Evolutionary conservation across 1,140 invertebrate genomes (phyloP), one percentile per base, ranked within the genome.

Genomic region (Subanguina moxae): DNA sequence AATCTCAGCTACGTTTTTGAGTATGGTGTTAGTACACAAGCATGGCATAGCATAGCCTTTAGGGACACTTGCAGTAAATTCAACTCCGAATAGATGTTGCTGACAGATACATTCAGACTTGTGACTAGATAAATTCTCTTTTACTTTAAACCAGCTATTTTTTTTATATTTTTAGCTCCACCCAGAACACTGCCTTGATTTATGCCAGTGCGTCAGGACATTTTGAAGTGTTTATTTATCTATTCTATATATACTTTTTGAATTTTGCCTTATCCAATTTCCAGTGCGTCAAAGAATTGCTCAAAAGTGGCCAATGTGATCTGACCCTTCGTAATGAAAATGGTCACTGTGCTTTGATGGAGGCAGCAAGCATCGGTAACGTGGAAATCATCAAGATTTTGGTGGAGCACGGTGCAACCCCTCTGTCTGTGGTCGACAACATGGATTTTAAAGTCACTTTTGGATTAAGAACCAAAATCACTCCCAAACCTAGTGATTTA

Each of bases 321-420:
- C 23, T 78, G 1, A 63, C 57, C 45, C 19, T 76, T 13, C 70
- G 71, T 1, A 98, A 98, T 86, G 94, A 97, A 85, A 97, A 96
- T 85, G 95, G 95, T 11, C 95, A 98, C 85, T 97, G 94, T 57
- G 93, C 95, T 28, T 86, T 99, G 57, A 98, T 99, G 95, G 94
- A 99, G 86, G 94, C 94, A 17, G 94, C 94, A 27, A 94, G 91
- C 73, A 92, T 69, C 30, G 78, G 72, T 74, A 92, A 97, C 85
- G 89, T 91, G 78, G 90, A 93, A 69, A 92, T 94, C 70, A 93
- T 97, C 28, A 83, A 84, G 76, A 89, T 90, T 63, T 85, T 99
- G 59, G 86, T 98, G 28, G 90, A 93, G 76, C 88, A 89, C 78
- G 91, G 91, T 68, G 93, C 94, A 67, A 92, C 94, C 83, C 92